A percentile compares a stretch with the other conserved stretches of the same genome.
These are phyloP conservation scores for Caradrina clavipalpis DNA, from an alignment of 2,888 invertebrate species.

Conservation along the genomic window DNA sequence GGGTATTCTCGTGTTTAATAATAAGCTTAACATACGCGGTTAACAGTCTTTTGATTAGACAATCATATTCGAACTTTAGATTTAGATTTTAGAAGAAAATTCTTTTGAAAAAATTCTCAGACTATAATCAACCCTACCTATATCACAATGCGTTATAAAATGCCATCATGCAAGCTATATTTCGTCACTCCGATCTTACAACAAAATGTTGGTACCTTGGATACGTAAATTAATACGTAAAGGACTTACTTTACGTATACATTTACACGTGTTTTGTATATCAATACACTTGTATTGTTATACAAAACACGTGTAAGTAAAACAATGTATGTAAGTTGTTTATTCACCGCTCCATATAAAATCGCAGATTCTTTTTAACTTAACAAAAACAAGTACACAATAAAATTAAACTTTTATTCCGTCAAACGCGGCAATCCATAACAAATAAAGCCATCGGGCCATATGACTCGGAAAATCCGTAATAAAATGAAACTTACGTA, in stretches of 20 bases:
- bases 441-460: conserved; percentile 33
- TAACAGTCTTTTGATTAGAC: no score
- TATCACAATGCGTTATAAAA: neutral
- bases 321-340: conserved; percentile 1
- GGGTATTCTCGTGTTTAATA: no score
- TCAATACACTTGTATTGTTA: no score
- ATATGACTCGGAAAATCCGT: conserved; percentile 47
- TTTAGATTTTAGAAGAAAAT: no score
- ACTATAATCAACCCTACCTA: neutral
- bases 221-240: neutral
- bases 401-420: conserved; percentile 27
- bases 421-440: conserved; percentile 24
- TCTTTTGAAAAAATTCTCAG: neutral
- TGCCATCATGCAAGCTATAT: neutral
- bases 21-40: no score
- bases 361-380: conserved; percentile 7
- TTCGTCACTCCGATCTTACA: neutral
- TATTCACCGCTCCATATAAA: neutral
- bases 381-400: conserved; percentile 19
- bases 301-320: neutral
- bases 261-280: no score
- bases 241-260: no score
- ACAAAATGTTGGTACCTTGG: no score
- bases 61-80: no score
- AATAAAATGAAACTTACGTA: conserved; percentile 53